Percentiles rank a stretch among this genome's conserved stretches.
Evolutionary conservation across 2,888 invertebrate species (phyloP).

Genomic region (Protodeltote pygarga): DNA sequence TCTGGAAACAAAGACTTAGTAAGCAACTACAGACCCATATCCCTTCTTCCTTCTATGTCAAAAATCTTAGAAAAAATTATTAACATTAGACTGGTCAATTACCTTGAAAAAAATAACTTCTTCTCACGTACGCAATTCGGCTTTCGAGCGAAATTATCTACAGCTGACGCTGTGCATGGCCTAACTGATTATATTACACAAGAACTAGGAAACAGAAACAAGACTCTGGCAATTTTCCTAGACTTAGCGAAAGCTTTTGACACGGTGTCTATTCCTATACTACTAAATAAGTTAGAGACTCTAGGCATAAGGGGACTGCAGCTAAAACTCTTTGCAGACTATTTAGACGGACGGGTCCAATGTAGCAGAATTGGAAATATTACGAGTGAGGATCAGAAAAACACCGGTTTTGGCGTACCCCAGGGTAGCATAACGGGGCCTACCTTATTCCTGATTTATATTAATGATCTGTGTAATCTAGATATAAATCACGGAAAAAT

Average conservation of each 20-base stretch:
- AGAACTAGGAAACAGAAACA: neutral
- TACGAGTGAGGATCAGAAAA: too few species aligned
- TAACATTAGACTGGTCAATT: neutral
- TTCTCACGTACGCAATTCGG: neutral
- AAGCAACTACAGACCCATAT: neutral
- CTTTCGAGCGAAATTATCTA: neutral
- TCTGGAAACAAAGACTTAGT: neutral
- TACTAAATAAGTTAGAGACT: too few species aligned
- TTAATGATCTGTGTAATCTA: too few species aligned
- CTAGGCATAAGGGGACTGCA: too few species aligned
- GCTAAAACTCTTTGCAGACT: too few species aligned
- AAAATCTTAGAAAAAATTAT: neutral
- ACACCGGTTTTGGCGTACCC: too few species aligned
- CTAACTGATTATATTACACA: neutral
- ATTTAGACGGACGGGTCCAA: too few species aligned
- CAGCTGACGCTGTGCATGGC: neutral
- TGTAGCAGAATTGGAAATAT: too few species aligned
- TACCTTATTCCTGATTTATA: too few species aligned
- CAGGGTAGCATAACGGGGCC: too few species aligned
- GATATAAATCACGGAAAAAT: too few species aligned
- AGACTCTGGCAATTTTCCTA: neutral
- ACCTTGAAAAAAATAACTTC: neutral
- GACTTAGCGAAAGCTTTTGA: neutral
- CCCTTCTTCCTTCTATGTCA: neutral
- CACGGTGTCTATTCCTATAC: too few species aligned